Conservation (phyloP, 1,140 invertebrate species). For the Drosophila suzukii region DNA sequence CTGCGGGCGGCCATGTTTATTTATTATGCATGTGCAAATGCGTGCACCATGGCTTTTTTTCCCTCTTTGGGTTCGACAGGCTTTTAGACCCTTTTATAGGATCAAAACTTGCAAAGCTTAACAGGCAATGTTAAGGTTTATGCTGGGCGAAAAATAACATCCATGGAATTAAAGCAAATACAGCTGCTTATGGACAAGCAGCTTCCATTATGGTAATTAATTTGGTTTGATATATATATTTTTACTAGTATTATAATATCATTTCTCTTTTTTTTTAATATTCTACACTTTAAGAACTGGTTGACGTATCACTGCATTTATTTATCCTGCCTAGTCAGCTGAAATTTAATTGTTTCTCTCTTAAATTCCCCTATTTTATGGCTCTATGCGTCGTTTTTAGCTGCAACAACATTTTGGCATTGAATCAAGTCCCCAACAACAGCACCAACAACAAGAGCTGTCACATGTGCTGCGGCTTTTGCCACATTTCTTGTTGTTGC, state of each 20-base stretch:
- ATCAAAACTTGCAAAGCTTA: conserved; percentile 26
- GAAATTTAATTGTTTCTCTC: conserved; percentile 32
- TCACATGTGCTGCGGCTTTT: conserved; percentile 44
- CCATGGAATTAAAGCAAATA: conserved; percentile 6
- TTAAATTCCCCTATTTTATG: conserved; percentile 37
- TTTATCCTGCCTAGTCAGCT: conserved; percentile 25
- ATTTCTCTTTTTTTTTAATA: not conserved
- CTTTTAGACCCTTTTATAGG: conserved; percentile 40
- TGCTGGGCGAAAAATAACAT: not conserved
- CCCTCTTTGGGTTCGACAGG: conserved; percentile 28
- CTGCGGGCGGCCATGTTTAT: conserved; percentile 52
- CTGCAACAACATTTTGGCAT: conserved; percentile 60
- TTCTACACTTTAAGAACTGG: conserved; percentile 6
- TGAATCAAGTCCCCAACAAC: conserved; percentile 34
- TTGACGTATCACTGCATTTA: conserved; percentile 15
- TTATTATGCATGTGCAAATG: conserved; percentile 77
- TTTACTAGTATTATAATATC: too few species aligned
- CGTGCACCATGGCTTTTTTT: conserved; percentile 41
- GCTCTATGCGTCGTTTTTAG: conserved; percentile 50
- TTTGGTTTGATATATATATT: not conserved
- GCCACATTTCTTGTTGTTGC: conserved; percentile 1
- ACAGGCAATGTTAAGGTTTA: conserved; percentile 23
- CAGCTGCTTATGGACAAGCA: not conserved
- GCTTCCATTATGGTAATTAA: not conserved
- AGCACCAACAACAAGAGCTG: conserved; percentile 26